phyloP scores from a whole-genome alignment of 1,140 invertebrate species.

The Lithobius niger region DNA sequence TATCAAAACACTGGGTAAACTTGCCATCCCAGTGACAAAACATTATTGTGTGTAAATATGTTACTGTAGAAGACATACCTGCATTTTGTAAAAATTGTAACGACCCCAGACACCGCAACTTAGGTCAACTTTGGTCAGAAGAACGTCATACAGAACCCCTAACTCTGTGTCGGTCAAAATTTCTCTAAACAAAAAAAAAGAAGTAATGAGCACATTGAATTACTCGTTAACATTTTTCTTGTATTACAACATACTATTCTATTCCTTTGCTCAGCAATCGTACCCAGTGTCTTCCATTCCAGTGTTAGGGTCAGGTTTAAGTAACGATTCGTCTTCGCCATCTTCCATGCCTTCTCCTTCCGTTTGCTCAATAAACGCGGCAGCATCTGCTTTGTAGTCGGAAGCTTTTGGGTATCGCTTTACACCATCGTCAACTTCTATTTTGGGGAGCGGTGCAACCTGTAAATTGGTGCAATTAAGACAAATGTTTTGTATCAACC shows the following conservation, averaged over 20 bases:
- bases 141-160: slow-evolving; percentile 32
- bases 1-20: too few relatives aligned
- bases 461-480: too few relatives aligned
- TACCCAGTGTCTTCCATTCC: slow-evolving; percentile 16
- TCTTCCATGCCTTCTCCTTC: slow-evolving; percentile 19
- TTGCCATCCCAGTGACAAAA: too few relatives aligned
- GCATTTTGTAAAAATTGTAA: slow-evolving; percentile 43
- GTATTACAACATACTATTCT: not conserved
- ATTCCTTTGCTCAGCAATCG: not conserved
- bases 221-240: not conserved
- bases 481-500: too few relatives aligned
- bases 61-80: slow-evolving; percentile 28
- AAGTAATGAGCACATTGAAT: slow-evolving; percentile 5
- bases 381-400: slow-evolving; percentile 24
- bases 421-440: too few relatives aligned
- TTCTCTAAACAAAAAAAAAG: slow-evolving; percentile 14
- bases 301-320: slow-evolving; percentile 13
- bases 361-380: slow-evolving; percentile 20
- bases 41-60: too few relatives aligned
- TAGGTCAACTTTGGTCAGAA: slow-evolving; percentile 38
- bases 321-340: not conserved
- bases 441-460: too few relatives aligned
- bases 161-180: slow-evolving; percentile 24
- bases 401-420: too few relatives aligned
- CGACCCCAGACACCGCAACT: slow-evolving; percentile 32